A percentile compares a stretch with the other conserved stretches of the same genome.
phyloP scores from a whole-genome alignment of 2,797 vertebrate species.

The Lerista edwardsae region DNA sequence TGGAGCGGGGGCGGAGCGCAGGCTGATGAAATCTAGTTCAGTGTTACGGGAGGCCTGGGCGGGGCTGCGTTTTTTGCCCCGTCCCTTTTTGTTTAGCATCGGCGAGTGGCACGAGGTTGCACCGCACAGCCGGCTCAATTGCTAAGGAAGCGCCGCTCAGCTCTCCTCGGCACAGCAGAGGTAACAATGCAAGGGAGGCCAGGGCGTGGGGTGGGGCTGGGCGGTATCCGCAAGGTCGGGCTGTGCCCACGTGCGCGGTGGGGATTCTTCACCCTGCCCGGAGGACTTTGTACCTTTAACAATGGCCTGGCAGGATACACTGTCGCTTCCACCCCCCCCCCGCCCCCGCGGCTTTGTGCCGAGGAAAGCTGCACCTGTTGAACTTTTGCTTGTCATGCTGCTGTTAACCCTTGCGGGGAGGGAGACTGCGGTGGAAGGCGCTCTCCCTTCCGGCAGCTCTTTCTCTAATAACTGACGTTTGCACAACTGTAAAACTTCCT shows the following conservation, averaged over 20 bases:
- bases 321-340: background rate
- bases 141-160: background rate
- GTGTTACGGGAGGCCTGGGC: slow-evolving; percentile 54
- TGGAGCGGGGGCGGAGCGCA: background rate
- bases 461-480: too few relatives aligned
- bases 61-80: background rate
- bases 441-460: too few relatives aligned
- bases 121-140: too few relatives aligned
- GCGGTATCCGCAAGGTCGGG: background rate
- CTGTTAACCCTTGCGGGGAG: background rate
- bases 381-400: background rate
- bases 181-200: background rate
- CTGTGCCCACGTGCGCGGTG: too few relatives aligned
- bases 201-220: slow-evolving; percentile 32
- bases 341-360: background rate
- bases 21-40: slow-evolving; percentile 62
- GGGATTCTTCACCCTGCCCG: too few relatives aligned
- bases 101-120: background rate
- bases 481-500: too few relatives aligned
- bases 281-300: background rate
- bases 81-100: background rate
- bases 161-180: background rate
- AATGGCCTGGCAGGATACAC: background rate
- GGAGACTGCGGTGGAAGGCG: too few relatives aligned
- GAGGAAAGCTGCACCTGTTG: background rate